Evolutionary conservation across 2,797 vertebrate species (phyloP).

Genomic region (Muraenolepis orangiensis): DNA sequence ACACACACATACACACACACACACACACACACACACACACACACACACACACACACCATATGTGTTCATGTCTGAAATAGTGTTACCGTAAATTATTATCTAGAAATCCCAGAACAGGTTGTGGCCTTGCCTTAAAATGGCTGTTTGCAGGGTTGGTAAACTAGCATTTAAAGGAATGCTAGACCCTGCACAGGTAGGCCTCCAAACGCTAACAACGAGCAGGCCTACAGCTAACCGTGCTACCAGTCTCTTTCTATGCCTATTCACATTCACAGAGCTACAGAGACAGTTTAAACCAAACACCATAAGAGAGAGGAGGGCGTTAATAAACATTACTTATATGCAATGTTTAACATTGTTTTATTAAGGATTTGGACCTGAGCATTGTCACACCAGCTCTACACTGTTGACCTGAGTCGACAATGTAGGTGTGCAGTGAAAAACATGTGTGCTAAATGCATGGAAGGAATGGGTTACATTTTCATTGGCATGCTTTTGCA

Average conservation of each 20-base stretch:
- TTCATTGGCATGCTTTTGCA: neutral
- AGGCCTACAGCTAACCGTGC: neutral
- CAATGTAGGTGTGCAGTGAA: neutral
- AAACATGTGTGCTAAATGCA: neutral
- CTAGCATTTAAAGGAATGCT: neutral
- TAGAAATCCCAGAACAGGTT: neutral
- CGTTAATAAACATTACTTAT: neutral
- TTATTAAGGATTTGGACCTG: neutral
- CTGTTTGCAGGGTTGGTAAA: neutral
- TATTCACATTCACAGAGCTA: neutral
- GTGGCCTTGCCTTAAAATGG: neutral
- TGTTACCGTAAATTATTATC: neutral
- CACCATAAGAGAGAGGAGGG: neutral
- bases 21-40: too few species aligned
- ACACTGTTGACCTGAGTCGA: neutral
- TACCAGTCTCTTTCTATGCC: neutral
- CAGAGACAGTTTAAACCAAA: neutral
- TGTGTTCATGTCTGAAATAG: neutral
- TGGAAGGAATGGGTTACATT: neutral
- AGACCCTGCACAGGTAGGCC: neutral
- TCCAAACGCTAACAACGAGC: neutral
- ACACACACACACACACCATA: neutral
- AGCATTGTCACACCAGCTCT: neutral
- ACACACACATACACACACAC: neutral
- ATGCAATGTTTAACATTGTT: too few species aligned